These are phyloP conservation scores for Pluvianellus socialis DNA, from an alignment of 2,113 vertebrate species.

Conservation along the genomic window DNA sequence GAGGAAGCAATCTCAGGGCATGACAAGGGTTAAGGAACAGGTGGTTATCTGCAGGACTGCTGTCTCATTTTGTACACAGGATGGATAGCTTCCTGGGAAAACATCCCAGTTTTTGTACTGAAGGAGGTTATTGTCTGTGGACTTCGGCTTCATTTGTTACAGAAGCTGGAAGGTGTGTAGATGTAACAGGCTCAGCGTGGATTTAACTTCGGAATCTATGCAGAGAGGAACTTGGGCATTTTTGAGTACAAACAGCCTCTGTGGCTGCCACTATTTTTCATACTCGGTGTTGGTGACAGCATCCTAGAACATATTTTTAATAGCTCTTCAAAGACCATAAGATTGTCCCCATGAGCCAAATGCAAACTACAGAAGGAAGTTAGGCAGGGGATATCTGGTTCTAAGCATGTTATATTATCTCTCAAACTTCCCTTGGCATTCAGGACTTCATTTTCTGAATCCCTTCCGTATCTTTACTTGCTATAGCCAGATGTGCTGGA, in stretches of 20 bases:
- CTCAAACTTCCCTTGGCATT: background rate
- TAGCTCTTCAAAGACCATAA: background rate
- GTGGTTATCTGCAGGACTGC: background rate
- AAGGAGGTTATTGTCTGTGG: conserved; percentile 15
- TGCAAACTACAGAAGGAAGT: background rate
- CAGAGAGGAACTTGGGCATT: background rate
- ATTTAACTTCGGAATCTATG: background rate
- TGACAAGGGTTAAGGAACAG: conserved; percentile 33
- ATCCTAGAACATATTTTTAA: background rate
- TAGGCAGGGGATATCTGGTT: background rate
- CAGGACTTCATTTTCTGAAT: background rate
- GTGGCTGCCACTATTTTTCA: background rate
- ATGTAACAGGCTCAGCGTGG: background rate
- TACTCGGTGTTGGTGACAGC: background rate
- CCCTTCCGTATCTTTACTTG: background rate
- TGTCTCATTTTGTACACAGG: background rate
- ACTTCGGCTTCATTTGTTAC: background rate
- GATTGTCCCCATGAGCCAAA: background rate
- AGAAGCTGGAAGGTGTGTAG: background rate
- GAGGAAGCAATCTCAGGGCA: background rate
- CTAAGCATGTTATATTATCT: background rate
- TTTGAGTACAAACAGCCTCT: background rate
- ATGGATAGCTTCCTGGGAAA: conserved; percentile 46
- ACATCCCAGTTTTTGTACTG: background rate
- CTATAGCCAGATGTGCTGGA: background rate